A percentile compares a stretch with the other conserved stretches of the same genome.
Evolutionary conservation across 2,888 invertebrate genomes (phyloP).

Genomic region (Monochamus alternatus): DNA sequence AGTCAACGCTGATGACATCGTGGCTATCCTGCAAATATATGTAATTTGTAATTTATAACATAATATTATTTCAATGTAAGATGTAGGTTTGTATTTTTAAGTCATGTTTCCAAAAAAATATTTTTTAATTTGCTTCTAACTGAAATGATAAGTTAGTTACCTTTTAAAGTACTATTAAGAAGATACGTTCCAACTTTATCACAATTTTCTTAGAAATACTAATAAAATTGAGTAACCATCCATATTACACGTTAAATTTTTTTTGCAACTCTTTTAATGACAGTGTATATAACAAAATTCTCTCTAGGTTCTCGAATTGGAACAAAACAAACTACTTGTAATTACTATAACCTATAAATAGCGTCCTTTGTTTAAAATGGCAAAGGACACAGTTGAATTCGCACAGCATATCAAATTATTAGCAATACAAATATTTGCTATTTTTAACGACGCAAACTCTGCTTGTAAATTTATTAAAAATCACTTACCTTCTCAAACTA

Average conservation of each 20-base stretch:
- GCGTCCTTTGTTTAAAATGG: neutral
- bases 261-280: no score
- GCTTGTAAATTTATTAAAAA: neutral
- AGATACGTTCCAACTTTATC: no score
- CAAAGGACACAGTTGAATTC: neutral
- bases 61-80: no score
- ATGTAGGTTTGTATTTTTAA: no score
- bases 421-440: neutral
- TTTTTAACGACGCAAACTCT: neutral
- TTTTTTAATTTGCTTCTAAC: no score
- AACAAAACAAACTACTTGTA: neutral
- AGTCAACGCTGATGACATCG: slow-evolving; percentile 36
- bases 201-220: no score
- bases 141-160: no score
- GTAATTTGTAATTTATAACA: no score
- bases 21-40: neutral
- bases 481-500: slow-evolving; percentile 7
- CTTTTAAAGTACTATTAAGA: no score
- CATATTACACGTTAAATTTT: no score
- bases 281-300: neutral
- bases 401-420: neutral
- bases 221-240: no score
- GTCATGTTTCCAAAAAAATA: no score
- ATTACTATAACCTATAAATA: slow-evolving; percentile 1
- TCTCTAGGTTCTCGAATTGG: neutral